These are phyloP conservation scores for Poeciliopsis gracilis DNA, from an alignment of 2,797 vertebrate genomes.

Conservation along the genomic window DNA sequence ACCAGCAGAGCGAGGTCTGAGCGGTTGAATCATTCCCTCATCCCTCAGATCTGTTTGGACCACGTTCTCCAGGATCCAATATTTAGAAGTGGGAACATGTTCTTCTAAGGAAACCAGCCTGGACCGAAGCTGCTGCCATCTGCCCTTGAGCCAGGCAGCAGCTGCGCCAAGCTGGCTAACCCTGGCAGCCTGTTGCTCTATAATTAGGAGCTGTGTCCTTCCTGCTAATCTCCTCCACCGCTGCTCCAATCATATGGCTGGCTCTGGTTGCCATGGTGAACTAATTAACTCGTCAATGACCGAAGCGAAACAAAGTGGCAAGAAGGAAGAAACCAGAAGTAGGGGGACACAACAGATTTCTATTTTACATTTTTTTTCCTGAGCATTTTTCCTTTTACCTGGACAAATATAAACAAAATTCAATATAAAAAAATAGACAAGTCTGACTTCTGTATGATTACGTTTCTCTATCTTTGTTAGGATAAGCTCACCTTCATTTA, in stretches of 20 bases:
- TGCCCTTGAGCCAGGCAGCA: slow-evolving; percentile 48
- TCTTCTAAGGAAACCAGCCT: background rate
- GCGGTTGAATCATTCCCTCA: slow-evolving; percentile 5
- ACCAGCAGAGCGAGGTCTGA: background rate
- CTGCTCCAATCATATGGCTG: slow-evolving; percentile 60
- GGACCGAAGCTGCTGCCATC: slow-evolving; percentile 8
- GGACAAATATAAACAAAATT: background rate
- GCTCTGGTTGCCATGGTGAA: slow-evolving; percentile 41
- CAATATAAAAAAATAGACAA: background rate
- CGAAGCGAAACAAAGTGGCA: no score
- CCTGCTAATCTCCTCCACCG: slow-evolving; percentile 42
- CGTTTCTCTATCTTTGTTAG: background rate
- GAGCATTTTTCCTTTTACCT: background rate
- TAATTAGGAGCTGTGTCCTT: slow-evolving; percentile 57
- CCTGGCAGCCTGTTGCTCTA: slow-evolving; percentile 38
- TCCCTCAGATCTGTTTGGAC: slow-evolving; percentile 1
- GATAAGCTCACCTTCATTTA: background rate
- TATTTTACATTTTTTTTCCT: background rate
- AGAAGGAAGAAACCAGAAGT: background rate
- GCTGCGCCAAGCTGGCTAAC: slow-evolving; percentile 14
- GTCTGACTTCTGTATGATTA: background rate
- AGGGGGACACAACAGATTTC: background rate
- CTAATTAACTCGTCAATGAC: slow-evolving; percentile 43
- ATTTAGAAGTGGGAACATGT: background rate
- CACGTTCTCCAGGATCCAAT: background rate